These are phyloP conservation scores for Siphamia tubifer DNA, from an alignment of 2,113 vertebrate genomes.

Conservation along the genomic window DNA sequence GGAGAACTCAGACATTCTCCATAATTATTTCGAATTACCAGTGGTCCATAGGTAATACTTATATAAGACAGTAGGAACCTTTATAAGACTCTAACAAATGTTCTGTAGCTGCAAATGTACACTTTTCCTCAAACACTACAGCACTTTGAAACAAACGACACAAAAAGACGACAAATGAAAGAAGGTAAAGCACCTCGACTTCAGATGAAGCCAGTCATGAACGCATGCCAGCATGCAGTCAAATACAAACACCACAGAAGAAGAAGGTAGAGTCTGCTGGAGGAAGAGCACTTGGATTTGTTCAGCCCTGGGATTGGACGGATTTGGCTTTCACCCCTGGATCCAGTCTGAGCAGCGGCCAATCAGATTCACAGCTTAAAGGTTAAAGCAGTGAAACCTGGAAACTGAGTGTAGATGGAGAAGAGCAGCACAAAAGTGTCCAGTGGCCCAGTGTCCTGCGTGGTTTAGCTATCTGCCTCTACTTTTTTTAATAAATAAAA, in stretches of 20 bases:
- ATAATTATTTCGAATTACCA: too few species aligned
- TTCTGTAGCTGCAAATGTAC: neutral
- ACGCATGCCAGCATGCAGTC: conserved; percentile 63
- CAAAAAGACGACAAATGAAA: neutral
- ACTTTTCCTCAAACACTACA: conserved; percentile 10
- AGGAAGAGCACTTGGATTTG: conserved; percentile 58
- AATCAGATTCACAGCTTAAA: conserved; percentile 3
- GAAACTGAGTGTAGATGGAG: neutral
- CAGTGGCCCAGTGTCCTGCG: too few species aligned
- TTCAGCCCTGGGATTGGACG: neutral
- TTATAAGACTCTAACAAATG: neutral
- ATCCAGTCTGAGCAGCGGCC: neutral
- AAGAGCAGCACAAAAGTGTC: neutral
- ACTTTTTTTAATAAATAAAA: too few species aligned
- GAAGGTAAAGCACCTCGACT: conserved; percentile 49
- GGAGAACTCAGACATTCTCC: too few species aligned
- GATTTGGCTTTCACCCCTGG: conserved; percentile 13
- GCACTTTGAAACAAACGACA: conserved; percentile 21
- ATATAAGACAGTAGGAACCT: too few species aligned
- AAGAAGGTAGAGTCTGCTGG: conserved; percentile 7
- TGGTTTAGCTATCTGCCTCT: too few species aligned
- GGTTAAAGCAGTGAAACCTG: neutral
- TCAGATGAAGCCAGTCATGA: conserved; percentile 49
- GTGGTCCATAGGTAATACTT: too few species aligned
- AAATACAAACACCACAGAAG: neutral